These are phyloP conservation scores for Phrynosoma blainvillii DNA, from an alignment of 2,113 vertebrate genomes.

Conservation along the genomic window DNA sequence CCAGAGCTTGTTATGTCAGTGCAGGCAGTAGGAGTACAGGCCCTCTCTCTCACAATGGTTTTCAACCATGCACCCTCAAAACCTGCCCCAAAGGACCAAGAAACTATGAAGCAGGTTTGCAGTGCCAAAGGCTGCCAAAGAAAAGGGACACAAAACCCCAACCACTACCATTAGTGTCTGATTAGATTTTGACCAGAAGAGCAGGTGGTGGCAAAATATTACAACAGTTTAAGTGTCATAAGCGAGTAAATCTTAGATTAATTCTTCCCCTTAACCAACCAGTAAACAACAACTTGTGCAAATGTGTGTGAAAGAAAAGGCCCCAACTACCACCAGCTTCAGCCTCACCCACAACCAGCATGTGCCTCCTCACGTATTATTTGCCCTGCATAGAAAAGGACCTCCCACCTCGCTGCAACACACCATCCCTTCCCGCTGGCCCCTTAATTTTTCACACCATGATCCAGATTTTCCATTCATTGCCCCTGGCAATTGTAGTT, in stretches of 20 bases:
- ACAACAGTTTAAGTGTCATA: background rate
- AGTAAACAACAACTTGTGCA: background rate
- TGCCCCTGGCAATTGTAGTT: constrained; percentile 27
- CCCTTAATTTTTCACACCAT: background rate
- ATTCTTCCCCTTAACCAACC: background rate
- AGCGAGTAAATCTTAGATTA: background rate
- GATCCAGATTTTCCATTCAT: background rate
- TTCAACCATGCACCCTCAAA: too few relatives aligned
- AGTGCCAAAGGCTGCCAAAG: too few relatives aligned
- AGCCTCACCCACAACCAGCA: background rate
- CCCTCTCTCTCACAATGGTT: too few relatives aligned
- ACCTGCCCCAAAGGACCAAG: too few relatives aligned
- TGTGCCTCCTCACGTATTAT: background rate
- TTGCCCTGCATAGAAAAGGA: background rate
- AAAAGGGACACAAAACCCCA: too few relatives aligned
- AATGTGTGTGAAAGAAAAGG: background rate
- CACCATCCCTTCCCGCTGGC: background rate
- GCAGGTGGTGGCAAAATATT: background rate
- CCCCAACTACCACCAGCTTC: background rate
- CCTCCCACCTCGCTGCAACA: background rate
- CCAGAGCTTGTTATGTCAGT: too few relatives aligned
- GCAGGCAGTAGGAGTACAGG: too few relatives aligned
- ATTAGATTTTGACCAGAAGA: too few relatives aligned
- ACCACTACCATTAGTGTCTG: too few relatives aligned
- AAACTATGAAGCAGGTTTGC: too few relatives aligned